These are phyloP conservation scores for Rapana venosa DNA, from an alignment of 2,888 invertebrate species.

Conservation along the genomic window DNA sequence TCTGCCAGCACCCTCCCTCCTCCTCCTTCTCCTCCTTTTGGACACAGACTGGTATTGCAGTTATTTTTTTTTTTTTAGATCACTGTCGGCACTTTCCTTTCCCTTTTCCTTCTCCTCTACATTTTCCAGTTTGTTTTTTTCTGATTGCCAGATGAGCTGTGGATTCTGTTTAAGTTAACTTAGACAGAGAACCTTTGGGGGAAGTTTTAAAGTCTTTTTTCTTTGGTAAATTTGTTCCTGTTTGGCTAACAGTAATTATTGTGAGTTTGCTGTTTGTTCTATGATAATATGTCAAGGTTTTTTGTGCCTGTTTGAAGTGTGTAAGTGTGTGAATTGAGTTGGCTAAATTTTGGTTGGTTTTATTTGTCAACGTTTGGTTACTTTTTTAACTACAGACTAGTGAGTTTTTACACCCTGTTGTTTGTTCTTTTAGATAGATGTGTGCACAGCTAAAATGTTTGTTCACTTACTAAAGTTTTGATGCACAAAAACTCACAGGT, in stretches of 20 bases:
- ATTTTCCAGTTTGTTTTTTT: neutral
- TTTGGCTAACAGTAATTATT: neutral
- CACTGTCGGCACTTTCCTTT: neutral
- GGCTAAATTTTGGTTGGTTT: neutral
- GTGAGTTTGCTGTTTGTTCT: neutral
- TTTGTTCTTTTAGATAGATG: neutral
- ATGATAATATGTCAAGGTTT: neutral
- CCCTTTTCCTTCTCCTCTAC: neutral
- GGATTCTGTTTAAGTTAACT: neutral
- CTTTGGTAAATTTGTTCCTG: neutral
- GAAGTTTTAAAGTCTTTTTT: neutral
- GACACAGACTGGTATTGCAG: slow-evolving; percentile 7
- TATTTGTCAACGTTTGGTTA: neutral
- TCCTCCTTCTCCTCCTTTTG: neutral
- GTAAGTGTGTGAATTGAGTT: neutral
- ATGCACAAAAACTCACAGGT: neutral
- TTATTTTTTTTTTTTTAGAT: neutral
- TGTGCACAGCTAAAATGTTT: slow-evolving; percentile 33
- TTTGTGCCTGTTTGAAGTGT: slow-evolving; percentile 1
- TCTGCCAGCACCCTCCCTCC: slow-evolving; percentile 15
- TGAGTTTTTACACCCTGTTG: neutral
- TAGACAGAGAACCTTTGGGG: neutral
- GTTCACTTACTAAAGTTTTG: slow-evolving; percentile 4
- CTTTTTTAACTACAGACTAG: neutral
- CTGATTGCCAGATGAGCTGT: no score